Conservation (phyloP, 2,113 vertebrate species). For the Clupea harengus region DNA sequence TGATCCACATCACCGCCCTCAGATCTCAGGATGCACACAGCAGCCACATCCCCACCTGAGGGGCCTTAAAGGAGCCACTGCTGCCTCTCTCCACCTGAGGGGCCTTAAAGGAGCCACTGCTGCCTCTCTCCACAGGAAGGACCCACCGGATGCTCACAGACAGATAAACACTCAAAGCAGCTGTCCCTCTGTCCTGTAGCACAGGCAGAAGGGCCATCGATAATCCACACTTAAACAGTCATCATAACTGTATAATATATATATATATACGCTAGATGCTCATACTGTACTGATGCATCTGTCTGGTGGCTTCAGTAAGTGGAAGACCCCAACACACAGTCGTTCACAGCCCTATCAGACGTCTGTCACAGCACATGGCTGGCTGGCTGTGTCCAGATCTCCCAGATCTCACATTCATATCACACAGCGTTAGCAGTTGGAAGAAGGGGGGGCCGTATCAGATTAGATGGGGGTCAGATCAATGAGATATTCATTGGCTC, state of each 20-base stretch:
- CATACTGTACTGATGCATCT: neutral
- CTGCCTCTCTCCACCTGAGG: neutral
- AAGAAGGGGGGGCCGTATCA: neutral
- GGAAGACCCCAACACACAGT: neutral
- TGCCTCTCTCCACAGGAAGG: neutral
- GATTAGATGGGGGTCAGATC: constrained; percentile 15
- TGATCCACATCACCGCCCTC: constrained; percentile 30
- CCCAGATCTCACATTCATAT: neutral
- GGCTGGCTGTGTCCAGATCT: neutral
- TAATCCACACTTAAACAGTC: neutral
- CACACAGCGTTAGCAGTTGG: neutral
- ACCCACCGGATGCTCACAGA: neutral
- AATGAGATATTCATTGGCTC: constrained; percentile 10
- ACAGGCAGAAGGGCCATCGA: neutral
- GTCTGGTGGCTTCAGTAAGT: neutral
- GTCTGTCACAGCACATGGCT: neutral
- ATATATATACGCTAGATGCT: neutral
- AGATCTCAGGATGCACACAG: constrained; percentile 27
- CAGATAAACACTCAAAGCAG: neutral
- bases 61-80: neutral
- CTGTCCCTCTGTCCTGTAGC: neutral
- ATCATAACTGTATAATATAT: neutral
- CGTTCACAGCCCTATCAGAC: neutral
- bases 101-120: neutral
- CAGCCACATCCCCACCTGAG: neutral